These are phyloP conservation scores for Pelvicachromis taeniatus DNA, from an alignment of 2,113 vertebrate species.

Conservation along the genomic window DNA sequence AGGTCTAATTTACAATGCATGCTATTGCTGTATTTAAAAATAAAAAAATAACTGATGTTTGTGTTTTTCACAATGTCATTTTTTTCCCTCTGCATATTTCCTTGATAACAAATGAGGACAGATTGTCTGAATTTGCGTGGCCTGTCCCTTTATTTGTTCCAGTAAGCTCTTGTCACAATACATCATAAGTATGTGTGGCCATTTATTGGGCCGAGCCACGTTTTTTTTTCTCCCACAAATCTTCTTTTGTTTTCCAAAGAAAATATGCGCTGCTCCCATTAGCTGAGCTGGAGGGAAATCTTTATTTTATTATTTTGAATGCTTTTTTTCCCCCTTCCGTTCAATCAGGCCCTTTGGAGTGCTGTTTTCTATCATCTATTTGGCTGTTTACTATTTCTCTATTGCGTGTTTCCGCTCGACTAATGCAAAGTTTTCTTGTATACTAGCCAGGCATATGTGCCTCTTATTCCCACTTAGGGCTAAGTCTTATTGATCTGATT, in stretches of 20 bases:
- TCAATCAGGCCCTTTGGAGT: slow-evolving; percentile 38
- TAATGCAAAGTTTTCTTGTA: slow-evolving; percentile 30
- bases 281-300: slow-evolving; percentile 22
- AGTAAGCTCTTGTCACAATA: slow-evolving; percentile 25
- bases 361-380: slow-evolving; percentile 48
- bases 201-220: slow-evolving; percentile 43
- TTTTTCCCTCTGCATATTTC: slow-evolving; percentile 10
- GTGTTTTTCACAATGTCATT: background rate
- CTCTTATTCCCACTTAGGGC: slow-evolving; percentile 19
- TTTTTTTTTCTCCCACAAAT: slow-evolving; percentile 9
- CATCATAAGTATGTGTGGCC: slow-evolving; percentile 36
- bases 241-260: slow-evolving; percentile 29
- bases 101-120: slow-evolving; percentile 36
- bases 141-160: slow-evolving; percentile 39
- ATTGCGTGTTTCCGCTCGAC: slow-evolving; percentile 29
- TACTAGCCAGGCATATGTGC: slow-evolving; percentile 39
- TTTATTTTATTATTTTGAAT: slow-evolving; percentile 50
- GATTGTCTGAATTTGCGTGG: slow-evolving; percentile 48
- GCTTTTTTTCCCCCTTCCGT: background rate
- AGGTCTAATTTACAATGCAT: background rate
- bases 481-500: slow-evolving; percentile 35
- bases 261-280: background rate
- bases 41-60: background rate
- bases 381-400: slow-evolving; percentile 45
- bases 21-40: background rate